Base-by-base conservation (phyloP, 2,113 vertebrate genomes). In the Psittacus erithacus region DNA sequence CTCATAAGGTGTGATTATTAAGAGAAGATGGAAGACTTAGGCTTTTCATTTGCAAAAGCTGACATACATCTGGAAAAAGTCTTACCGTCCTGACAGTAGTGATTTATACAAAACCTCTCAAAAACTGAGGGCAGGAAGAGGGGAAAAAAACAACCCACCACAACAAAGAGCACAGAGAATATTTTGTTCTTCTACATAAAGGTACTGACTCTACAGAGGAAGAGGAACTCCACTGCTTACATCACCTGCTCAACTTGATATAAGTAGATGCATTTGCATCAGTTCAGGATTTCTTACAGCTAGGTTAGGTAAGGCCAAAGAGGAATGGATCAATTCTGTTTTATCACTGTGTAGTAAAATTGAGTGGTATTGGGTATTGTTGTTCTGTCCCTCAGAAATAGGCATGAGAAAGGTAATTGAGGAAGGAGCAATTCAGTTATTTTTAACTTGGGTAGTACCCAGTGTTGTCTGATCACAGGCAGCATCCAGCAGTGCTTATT, bases 121-220 rank as follows among this genome's bases (percentile, higher is more conserved):
- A 73, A 88, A 59, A 67, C 20, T 70, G 15, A 74, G 13, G 28
- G 25, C 38, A 46, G 44, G 28, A 78, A 44, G 17, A 25, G 24
- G 13, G 20, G 14, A 2, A 2, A 6, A 10, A 1, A 46, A 60
- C 20, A 20, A 0, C 3, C 1, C 9, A 29, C 13, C 22, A 16
- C 57, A 59, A 35, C 22, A 35, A n/a, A n/a, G 33, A 35, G 22
- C 14, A 39, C 13, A 69, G 44, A 70, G 80, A 65, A 24, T 73
- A 15, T 41, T 87, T 67, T 73, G 46, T 68, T 70, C 10, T 59
- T 44, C 69, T 57, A 62, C 43, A 10, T 52, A 18, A 81, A 86
- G 43, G 6, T 67, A 13, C 63, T 81, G 28, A 24, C 27, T 75
- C 24, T 82, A 4, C 27, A 60, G 68, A 44, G 60, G 17, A 82